Evolutionary conservation across 1,140 invertebrate genomes (phyloP).

Genomic region (Nasonia vitripennis): DNA sequence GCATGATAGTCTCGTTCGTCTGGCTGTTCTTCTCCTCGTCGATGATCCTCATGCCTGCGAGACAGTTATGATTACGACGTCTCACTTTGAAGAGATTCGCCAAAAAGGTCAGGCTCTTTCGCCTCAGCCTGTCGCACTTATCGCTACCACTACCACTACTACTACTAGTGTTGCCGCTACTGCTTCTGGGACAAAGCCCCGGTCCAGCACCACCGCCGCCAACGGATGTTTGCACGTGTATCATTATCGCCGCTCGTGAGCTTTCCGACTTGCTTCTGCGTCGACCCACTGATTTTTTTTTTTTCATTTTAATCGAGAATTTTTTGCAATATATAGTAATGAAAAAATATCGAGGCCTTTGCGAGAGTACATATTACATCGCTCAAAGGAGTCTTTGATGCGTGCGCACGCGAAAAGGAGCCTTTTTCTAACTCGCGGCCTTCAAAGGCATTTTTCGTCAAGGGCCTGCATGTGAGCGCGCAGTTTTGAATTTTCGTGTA

Average conservation of each 20-base stretch:
- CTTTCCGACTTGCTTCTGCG: background rate
- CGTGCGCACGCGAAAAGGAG: too few relatives aligned
- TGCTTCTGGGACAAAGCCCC: background rate
- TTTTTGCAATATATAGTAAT: background rate
- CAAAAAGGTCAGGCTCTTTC: conserved; percentile 69
- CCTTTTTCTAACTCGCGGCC: too few relatives aligned
- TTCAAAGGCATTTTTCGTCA: too few relatives aligned
- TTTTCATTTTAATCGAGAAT: background rate
- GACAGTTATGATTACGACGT: conserved; percentile 60
- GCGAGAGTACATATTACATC: background rate
- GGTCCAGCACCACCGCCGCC: background rate
- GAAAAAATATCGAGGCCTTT: background rate
- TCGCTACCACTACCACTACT: conserved; percentile 53
- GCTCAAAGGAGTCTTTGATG: too few relatives aligned
- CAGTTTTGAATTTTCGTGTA: too few relatives aligned
- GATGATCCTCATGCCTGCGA: conserved; percentile 70
- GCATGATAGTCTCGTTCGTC: conserved; percentile 56
- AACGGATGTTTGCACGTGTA: conserved; percentile 64
- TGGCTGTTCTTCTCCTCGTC: conserved; percentile 67
- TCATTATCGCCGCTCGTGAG: conserved; percentile 61
- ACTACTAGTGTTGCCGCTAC: too few relatives aligned
- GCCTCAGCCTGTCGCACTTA: conserved; percentile 69
- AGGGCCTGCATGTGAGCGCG: too few relatives aligned
- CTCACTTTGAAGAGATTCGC: conserved; percentile 68
- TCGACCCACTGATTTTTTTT: background rate